Percentiles rank a stretch among this genome's conserved stretches.
Conservation (phyloP, 1,140 invertebrate species). For the Drosophila trapezifrons region DNA sequence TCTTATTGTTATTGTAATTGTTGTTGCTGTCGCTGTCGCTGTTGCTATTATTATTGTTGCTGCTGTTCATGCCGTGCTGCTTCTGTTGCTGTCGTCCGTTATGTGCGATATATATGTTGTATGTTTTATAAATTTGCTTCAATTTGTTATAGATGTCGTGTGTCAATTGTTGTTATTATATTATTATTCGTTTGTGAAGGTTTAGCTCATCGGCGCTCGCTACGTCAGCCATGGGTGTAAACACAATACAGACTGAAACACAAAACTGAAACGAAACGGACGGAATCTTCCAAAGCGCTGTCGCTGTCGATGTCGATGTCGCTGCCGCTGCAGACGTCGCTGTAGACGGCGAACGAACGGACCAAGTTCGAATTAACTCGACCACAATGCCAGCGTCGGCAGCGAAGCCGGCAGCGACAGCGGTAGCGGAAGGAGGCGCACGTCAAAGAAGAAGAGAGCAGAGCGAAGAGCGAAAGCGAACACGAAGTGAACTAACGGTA, state of each 20-base stretch:
- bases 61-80: constrained; percentile 28
- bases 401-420: neutral
- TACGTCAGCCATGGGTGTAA: constrained; percentile 84
- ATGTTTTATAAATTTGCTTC: constrained; percentile 16
- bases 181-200: constrained; percentile 55
- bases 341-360: constrained; percentile 27
- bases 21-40: constrained; percentile 24
- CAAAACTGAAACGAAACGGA: constrained; percentile 47
- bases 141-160: constrained; percentile 4
- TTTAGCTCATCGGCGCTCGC: constrained; percentile 65
- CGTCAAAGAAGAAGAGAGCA: neutral
- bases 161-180: constrained; percentile 28
- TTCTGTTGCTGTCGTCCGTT: constrained; percentile 16
- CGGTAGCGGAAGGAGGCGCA: constrained; percentile 1
- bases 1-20: constrained; percentile 26
- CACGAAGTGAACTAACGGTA: constrained; percentile 1
- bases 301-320: constrained; percentile 14
- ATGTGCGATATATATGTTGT: constrained; percentile 4
- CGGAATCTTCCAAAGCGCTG: constrained; percentile 50
- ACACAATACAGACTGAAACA: constrained; percentile 84
- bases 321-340: constrained; percentile 20
- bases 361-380: constrained; percentile 73
- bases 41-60: constrained; percentile 20
- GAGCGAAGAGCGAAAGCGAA: constrained; percentile 15
- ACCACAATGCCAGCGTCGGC: constrained; percentile 62